Conservation (phyloP, 2,888 invertebrate species). For the Xylota sylvarum region DNA sequence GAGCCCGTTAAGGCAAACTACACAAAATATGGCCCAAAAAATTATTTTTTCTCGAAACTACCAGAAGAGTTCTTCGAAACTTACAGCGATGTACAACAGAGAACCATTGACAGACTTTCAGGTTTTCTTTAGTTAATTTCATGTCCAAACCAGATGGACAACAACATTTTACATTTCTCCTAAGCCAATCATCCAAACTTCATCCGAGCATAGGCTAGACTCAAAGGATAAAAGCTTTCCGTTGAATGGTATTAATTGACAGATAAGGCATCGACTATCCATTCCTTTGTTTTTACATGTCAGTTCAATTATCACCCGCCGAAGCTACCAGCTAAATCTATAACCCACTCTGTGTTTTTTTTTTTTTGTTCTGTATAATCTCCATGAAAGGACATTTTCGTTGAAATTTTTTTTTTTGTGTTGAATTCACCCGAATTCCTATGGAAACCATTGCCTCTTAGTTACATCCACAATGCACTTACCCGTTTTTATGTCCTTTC, state of each 20-base stretch:
- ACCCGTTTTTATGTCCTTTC: not conserved
- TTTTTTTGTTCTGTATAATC: not conserved
- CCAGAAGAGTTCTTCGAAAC: too few relatives aligned
- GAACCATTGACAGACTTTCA: too few relatives aligned
- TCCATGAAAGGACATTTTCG: not conserved
- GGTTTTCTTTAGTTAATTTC: too few relatives aligned
- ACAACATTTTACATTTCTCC: too few relatives aligned
- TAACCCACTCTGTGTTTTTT: not conserved
- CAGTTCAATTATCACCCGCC: not conserved
- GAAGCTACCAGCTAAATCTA: not conserved
- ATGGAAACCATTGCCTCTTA: not conserved
- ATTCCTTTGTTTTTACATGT: not conserved
- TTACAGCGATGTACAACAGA: too few relatives aligned
- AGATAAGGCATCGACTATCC: not conserved
- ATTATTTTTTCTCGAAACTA: too few relatives aligned
- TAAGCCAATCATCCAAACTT: too few relatives aligned
- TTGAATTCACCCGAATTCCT: not conserved
- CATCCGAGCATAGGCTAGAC: not conserved
- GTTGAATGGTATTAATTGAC: not conserved
- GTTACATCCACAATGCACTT: constrained; percentile 17
- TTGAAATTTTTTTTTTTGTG: not conserved
- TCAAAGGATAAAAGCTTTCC: not conserved
- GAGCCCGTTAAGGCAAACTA: too few relatives aligned
- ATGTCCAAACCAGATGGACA: too few relatives aligned
- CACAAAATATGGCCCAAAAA: too few relatives aligned